These are phyloP conservation scores for Chydorus sphaericus DNA, from an alignment of 2,888 invertebrate species.

Conservation along the genomic window DNA sequence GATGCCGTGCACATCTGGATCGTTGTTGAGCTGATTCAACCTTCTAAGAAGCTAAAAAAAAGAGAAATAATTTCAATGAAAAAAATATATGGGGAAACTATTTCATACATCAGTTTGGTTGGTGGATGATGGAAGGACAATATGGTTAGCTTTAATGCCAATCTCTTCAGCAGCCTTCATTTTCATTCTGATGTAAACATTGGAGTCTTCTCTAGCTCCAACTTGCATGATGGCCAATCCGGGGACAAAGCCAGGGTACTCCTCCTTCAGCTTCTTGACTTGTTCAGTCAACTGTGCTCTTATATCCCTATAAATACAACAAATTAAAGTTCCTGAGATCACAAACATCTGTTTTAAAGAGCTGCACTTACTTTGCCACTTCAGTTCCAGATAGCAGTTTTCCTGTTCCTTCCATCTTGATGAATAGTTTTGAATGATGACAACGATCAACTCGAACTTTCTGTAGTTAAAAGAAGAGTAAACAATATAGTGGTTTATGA, in stretches of 20 bases:
- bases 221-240: conserved; percentile 89
- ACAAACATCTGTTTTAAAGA: neutral
- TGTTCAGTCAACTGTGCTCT: conserved; percentile 49
- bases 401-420: neutral
- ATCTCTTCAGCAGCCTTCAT: conserved; percentile 80
- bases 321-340: neutral
- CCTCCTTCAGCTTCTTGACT: conserved; percentile 41
- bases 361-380: conserved; percentile 43
- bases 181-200: conserved; percentile 96
- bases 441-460: too few species aligned
- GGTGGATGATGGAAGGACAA: conserved; percentile 59
- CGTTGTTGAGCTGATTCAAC: conserved; percentile 61
- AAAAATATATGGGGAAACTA: neutral
- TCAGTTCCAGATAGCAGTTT: conserved; percentile 25
- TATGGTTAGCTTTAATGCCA: conserved; percentile 67
- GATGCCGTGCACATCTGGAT: conserved; percentile 77
- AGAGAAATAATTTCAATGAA: conserved; percentile 7
- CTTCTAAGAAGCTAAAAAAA: conserved; percentile 45
- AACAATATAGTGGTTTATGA: too few species aligned
- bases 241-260: conserved; percentile 45
- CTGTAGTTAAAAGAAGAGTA: too few species aligned
- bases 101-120: conserved; percentile 57
- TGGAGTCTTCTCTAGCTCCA: conserved; percentile 89
- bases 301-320: conserved; percentile 45
- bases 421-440: too few species aligned